These are phyloP conservation scores for Sinonovacula constricta DNA, from an alignment of 1,140 invertebrate species.

Conservation along the genomic window DNA sequence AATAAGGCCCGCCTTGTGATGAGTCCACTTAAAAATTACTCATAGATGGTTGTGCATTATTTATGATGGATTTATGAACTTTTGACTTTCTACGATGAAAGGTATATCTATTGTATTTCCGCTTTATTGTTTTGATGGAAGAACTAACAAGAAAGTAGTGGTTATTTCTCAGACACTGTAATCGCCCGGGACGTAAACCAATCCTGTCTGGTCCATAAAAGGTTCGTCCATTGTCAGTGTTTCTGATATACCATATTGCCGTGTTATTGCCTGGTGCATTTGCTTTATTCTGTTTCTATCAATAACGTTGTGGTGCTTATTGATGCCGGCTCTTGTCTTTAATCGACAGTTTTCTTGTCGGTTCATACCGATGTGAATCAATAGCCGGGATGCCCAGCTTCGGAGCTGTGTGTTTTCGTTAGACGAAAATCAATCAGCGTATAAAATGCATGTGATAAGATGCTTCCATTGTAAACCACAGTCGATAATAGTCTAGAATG, in stretches of 20 bases:
- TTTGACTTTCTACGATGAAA: too few relatives aligned
- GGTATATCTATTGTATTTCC: neutral
- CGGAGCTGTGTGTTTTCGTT: slow-evolving; percentile 16
- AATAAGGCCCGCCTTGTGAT: too few relatives aligned
- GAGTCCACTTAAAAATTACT: too few relatives aligned
- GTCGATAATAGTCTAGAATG: slow-evolving; percentile 55
- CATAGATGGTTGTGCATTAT: too few relatives aligned
- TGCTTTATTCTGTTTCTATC: neutral
- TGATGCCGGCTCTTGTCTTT: slow-evolving; percentile 12
- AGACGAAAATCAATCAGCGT: slow-evolving; percentile 51
- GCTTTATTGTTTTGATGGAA: neutral
- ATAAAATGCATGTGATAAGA: slow-evolving; percentile 56
- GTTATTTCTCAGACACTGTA: too few relatives aligned
- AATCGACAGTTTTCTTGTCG: slow-evolving; percentile 2
- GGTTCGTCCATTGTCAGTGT: slow-evolving; percentile 6
- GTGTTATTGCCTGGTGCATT: slow-evolving; percentile 2
- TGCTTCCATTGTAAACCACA: slow-evolving; percentile 39
- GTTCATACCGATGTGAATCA: neutral
- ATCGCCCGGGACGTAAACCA: neutral
- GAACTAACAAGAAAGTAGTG: neutral
- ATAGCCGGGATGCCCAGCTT: neutral
- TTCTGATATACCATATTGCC: slow-evolving; percentile 9
- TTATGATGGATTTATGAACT: too few relatives aligned
- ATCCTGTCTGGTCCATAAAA: neutral
- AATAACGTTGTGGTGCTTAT: neutral